Evolutionary conservation across 2,113 vertebrate genomes (phyloP), one percentile per base, ranked within the genome.

Genomic region (Ceratotherium simum): DNA sequence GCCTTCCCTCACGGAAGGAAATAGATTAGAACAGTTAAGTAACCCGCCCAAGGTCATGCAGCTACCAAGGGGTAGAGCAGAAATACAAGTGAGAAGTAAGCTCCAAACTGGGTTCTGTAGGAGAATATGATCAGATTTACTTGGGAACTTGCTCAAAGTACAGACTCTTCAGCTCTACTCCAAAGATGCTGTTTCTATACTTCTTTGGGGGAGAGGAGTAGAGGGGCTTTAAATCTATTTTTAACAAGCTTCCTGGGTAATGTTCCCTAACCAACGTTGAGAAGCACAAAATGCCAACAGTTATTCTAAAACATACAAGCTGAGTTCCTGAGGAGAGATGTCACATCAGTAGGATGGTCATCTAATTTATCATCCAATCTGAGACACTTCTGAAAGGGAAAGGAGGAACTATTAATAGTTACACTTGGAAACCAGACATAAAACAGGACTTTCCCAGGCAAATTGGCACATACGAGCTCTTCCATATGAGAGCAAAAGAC

Each of bases 371-470:
- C 75, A 17, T 78, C 72, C 48, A 17, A 33, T 79, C 56, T 8
- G 62, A 73, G 88, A 86, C 48, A 67, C 17, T 92, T 82, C 46
- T 18, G 29, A 70, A 36, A 92, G 46, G 46, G 70, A 91, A 82
- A 73, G 12, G n/a, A 48, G 60, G 46, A 94, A 29, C 78, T 94
- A 86, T 81, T 72, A 76, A 92, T 89, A 95, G 85, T 79, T 67
- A 48, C 7, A 18, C 60, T 89, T 46, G 85, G 78, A 93, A 96
- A 21, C 20, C 54, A 95, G 75, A 54, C 81, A 91, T 39, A 42
- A 76, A 78, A 18, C 17, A 46, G 72, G 54, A 62, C 46, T 95
- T 95, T 95, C 73, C 95, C 95, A 86, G 81, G 92, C 62, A 56
- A 48, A 65, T 5, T 6, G 90, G n/a, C 92, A 33, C 9, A 8